Evolutionary conservation across 2,113 vertebrate genomes (phyloP), one percentile per base, ranked within the genome.

Genomic region (Thamnophis sirtalis): DNA sequence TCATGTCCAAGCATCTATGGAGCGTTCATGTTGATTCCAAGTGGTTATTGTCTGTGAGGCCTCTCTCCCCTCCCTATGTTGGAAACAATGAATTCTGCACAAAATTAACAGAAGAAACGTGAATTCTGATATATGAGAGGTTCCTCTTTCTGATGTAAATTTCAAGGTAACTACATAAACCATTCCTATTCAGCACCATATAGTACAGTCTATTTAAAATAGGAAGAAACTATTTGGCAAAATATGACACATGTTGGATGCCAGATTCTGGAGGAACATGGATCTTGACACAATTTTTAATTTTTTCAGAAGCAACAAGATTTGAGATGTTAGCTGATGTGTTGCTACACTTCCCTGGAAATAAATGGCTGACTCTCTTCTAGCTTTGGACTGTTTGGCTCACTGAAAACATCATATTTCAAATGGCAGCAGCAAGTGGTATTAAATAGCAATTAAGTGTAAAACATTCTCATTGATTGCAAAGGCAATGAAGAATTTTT

Each of bases 401-500:
- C 63, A 80, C 54, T 94, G 60, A 56, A 91, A 53, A 0, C n/a
- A 7, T 73, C 87, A 58, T 6, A 22, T n/a, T 96, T 94, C 91
- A 92, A 91, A 92, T 93, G 73, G 84, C 51, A 86, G 48, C 93
- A 95, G 49, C 38, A 96, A 96, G 26, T 13, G 86, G 3, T 92
- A 51, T 94, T 93, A 94, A 22, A 86, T 22, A 95, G 85, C 68
- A 96, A 96, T 95, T 96, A 95, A 95, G 96, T 94, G 19, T 86
- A 93, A 96, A 94, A 94, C 8, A 3, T 73, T 96, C 85, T 94
- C 88, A 95, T 88, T 94, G 92, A 91, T 73, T 93, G 22, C 93
- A 94, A 89, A 55, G 94, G 89, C 97, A 96, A 93, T 28, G 54
- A 93, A 58, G 24, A 94, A 89, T 91, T 92, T 68, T 15, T 9